Base-by-base conservation (phyloP, 2,888 invertebrate species). In the Sceliomorpha sp. region DNA sequence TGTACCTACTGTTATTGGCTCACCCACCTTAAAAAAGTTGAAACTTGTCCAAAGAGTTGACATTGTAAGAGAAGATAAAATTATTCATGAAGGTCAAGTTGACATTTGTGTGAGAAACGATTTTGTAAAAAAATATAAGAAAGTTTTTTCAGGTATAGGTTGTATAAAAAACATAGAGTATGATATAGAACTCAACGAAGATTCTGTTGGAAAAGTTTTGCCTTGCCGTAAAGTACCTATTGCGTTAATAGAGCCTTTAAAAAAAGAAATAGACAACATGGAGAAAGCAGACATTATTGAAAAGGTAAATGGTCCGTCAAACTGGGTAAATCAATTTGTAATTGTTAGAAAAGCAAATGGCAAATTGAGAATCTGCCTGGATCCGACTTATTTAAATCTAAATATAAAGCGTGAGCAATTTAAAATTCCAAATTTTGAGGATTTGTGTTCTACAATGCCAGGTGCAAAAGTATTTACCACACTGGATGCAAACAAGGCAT, bases 341-440 rank as follows among this genome's bases (percentile, higher is more conserved):
- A 37, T 59, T 27, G 45, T 62, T 14, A 40, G 36, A 29, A 59
- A 74, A 74, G 20, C 27, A 29, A n/a, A 70, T 48, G 50, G 42
- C 6, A 8, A 32, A 1, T 9, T 83, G 6, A 39, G 80, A 10
- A 50, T 83, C n/a, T 82, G 82, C 55, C 8, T 83, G 8, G 80
- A 82, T 64, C 78, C 80, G 8, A 68, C 66, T 37, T 32, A 79
- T 44, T 50, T 82, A 45, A 84, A 84, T 62, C 51, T 58, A 10
- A 51, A 37, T 10, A 74, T 83, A 7, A 44, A 71, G 51, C 31
- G 75, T 44, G 70, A 75, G 12, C 64, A 76, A 45, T 73, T 51
- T 70, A 66, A 62, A 17, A 70, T 81, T 8, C 76, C 78, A 0
- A 73, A 72, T 4, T 70, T 77, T 10, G 77, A 81, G 7, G 76